A percentile compares a stretch with the other conserved stretches of the same genome.
Evolutionary conservation across 1,140 invertebrate genomes (phyloP).

Genomic region (Orussus abietinus): DNA sequence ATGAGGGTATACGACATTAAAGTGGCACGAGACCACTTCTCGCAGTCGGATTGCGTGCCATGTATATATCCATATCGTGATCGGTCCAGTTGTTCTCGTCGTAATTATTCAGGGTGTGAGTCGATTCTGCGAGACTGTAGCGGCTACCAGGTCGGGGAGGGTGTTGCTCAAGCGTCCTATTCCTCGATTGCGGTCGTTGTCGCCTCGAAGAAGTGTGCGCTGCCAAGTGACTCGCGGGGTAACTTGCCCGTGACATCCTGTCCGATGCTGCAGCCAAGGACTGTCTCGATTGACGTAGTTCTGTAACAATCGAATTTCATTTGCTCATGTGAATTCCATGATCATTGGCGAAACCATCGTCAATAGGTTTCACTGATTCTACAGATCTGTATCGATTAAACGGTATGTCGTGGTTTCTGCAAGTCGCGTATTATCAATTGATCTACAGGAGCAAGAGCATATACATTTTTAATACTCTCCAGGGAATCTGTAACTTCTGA

Average conservation of each 20-base stretch:
- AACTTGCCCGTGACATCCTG: slow-evolving; percentile 68
- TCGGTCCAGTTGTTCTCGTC: slow-evolving; percentile 93
- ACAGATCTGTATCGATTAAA: no score
- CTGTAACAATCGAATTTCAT: no score
- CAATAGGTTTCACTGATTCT: no score
- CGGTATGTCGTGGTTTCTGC: no score
- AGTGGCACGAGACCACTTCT: slow-evolving; percentile 79
- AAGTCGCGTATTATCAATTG: no score
- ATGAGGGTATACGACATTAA: slow-evolving; percentile 47
- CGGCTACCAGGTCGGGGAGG: slow-evolving; percentile 59
- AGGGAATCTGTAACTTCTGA: no score
- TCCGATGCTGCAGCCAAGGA: slow-evolving; percentile 76
- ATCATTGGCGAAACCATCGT: no score
- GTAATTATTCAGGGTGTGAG: slow-evolving; percentile 78
- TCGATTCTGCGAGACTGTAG: slow-evolving; percentile 69
- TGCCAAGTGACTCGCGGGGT: slow-evolving; percentile 51
- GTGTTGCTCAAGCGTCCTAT: slow-evolving; percentile 45
- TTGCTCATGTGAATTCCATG: no score
- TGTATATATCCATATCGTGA: slow-evolving; percentile 93
- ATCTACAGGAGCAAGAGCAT: no score
- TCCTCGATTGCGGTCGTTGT: slow-evolving; percentile 60
- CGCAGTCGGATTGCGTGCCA: slow-evolving; percentile 83
- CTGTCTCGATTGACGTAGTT: slow-evolving; percentile 76
- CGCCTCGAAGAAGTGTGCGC: slow-evolving; percentile 62
- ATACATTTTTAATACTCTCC: no score